Evolutionary conservation across 2,888 invertebrate species (phyloP), one percentile per base, ranked within the genome.

Genomic region (Ectropis crepuscularia): DNA sequence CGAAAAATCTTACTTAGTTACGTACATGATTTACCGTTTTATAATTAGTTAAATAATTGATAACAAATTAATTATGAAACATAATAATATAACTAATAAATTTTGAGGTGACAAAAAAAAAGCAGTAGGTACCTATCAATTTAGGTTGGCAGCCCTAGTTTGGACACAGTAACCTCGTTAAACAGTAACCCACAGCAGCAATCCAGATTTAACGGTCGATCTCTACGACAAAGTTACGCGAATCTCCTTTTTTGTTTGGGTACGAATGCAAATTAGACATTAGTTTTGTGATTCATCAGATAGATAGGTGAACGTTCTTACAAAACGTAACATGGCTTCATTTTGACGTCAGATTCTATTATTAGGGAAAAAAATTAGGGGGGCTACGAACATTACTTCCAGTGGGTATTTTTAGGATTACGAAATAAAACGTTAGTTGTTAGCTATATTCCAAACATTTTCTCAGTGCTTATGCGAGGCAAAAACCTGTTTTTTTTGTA

Each of bases 141-240:
- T 9, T 41, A 7, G 9, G 8, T 41, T 9, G 5, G 10, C 41
- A 41, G 8, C 41, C 41, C 8, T 41, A 10, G 41, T 10, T 6
- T 38, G 72, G 72, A 72, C 67, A 68, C 42, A 66, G 65, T 75
- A 72, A 74, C 78, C 79, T 70, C 65, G 51, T 74, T 77, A 59
- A 48, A 71, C 63, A 63, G 64, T 76, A 72, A 76, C 73, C 71
- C 65, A 74, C 60, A 63, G 68, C 61, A 57, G 59, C 61, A 64
- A 68, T 67, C 55, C 57, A 58, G 51, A 64, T 58, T 63, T 69
- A 67, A 64, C 61, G 49, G 61, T 65, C 67, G 67, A 66, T 65
- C 65, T 71, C 67, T 67, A 63, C 53, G 51, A 55, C 57, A 57
- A 57, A 65, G 67, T 71, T 68, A 66, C 63, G 64, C 59, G 55